phyloP scores from a whole-genome alignment of 2,113 vertebrate species.

The Pachycephala philippinensis region DNA sequence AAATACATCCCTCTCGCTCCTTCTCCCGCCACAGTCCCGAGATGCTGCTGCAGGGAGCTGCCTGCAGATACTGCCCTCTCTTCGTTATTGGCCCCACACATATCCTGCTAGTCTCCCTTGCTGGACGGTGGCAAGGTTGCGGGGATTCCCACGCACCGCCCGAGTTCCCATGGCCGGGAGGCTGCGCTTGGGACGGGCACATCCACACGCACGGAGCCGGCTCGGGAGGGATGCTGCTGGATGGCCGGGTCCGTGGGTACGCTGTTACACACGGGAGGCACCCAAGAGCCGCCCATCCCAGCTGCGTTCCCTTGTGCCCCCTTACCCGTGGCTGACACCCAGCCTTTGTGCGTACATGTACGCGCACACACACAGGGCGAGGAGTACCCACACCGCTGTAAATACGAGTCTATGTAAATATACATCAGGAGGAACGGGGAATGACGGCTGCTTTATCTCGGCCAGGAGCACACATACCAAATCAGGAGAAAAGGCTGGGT shows the following conservation, averaged over 20 bases:
- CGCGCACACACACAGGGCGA: not conserved
- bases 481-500: constrained; percentile 9
- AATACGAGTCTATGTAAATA: not conserved
- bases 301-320: not conserved
- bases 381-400: not conserved
- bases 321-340: not conserved
- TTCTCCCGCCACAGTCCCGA: not conserved
- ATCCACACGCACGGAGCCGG: not conserved
- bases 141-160: not conserved
- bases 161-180: not conserved
- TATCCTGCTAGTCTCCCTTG: not conserved
- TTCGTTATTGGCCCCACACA: not conserved
- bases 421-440: not conserved
- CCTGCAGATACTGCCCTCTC: not conserved
- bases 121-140: not conserved
- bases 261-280: not conserved
- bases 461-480: not conserved
- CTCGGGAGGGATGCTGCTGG: not conserved
- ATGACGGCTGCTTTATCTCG: not conserved
- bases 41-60: not conserved
- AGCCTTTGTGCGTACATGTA: not conserved
- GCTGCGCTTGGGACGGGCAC: not conserved
- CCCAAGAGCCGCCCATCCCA: not conserved
- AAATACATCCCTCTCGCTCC: not conserved
- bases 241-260: not conserved